phyloP scores from a whole-genome alignment of 1,140 invertebrate species.

The Daktulosphaira vitifoliae region DNA sequence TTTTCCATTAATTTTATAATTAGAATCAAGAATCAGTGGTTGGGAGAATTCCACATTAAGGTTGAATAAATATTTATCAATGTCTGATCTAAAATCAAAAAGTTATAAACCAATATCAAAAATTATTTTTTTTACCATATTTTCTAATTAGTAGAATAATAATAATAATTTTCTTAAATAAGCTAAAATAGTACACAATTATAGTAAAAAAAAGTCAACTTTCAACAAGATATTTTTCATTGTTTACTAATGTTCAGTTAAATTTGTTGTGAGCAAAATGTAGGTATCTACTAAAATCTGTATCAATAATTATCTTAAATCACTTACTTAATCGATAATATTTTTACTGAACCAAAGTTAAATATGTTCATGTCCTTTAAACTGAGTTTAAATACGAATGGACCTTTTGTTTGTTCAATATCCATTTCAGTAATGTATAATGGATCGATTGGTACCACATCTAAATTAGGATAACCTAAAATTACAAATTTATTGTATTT shows the following conservation, averaged over 20 bases:
- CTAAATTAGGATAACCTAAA: constrained; percentile 39
- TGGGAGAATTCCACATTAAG: constrained; percentile 10
- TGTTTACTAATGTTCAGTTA: no score
- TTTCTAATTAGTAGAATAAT: no score
- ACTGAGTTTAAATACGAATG: constrained; percentile 41
- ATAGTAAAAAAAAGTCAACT: no score
- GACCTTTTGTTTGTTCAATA: constrained; percentile 37
- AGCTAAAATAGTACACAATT: no score
- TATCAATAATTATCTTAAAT: not conserved
- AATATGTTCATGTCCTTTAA: constrained; percentile 43
- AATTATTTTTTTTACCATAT: no score
- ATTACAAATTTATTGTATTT: no score
- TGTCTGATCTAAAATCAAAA: not conserved
- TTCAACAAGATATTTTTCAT: no score
- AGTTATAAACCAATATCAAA: no score
- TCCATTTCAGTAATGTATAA: constrained; percentile 38
- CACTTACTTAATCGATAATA: constrained; percentile 40
- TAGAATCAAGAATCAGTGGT: constrained; percentile 33
- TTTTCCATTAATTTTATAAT: constrained; percentile 39
- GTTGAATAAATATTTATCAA: constrained; percentile 33
- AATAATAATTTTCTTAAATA: no score
- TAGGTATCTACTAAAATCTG: no score
- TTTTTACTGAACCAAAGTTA: constrained; percentile 40
- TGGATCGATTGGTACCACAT: constrained; percentile 40
- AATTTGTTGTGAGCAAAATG: no score